A percentile compares a stretch with the other conserved stretches of the same genome.
These are phyloP conservation scores for Etheostoma perlongum DNA, from an alignment of 2,797 vertebrate genomes.

Conservation along the genomic window DNA sequence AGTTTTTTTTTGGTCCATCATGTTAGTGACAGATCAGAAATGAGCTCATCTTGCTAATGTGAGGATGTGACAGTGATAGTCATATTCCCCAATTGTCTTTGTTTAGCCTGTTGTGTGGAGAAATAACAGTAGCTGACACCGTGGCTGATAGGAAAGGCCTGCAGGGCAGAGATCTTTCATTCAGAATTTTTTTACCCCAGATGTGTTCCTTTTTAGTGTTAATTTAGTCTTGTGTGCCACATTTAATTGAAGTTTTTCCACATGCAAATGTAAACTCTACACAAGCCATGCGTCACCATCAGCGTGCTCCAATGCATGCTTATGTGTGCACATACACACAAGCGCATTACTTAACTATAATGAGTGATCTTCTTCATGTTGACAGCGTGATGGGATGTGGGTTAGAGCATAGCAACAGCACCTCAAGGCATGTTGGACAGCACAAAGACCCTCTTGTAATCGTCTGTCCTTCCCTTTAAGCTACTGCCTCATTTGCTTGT, in stretches of 20 bases:
- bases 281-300: slow-evolving; percentile 23
- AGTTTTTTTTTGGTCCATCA: background rate
- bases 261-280: slow-evolving; percentile 48
- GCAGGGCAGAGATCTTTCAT: slow-evolving; percentile 41
- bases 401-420: slow-evolving; percentile 64
- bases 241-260: slow-evolving; percentile 42
- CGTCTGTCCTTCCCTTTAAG: slow-evolving; percentile 36
- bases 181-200: slow-evolving; percentile 45
- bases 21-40: slow-evolving; percentile 11
- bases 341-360: slow-evolving; percentile 51
- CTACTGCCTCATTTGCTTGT: slow-evolving; percentile 48
- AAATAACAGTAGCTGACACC: slow-evolving; percentile 23
- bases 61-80: slow-evolving; percentile 18
- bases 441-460: slow-evolving; percentile 70
- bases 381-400: slow-evolving; percentile 73
- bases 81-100: background rate
- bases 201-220: slow-evolving; percentile 33
- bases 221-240: slow-evolving; percentile 36
- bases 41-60: slow-evolving; percentile 25
- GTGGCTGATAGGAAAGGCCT: slow-evolving; percentile 38
- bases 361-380: slow-evolving; percentile 69
- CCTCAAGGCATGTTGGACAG: slow-evolving; percentile 58
- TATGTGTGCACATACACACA: background rate
- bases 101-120: slow-evolving; percentile 14
- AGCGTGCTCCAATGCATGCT: background rate